These are phyloP conservation scores for Rhynchotus rufescens DNA, from an alignment of 2,797 vertebrate species.

Conservation along the genomic window DNA sequence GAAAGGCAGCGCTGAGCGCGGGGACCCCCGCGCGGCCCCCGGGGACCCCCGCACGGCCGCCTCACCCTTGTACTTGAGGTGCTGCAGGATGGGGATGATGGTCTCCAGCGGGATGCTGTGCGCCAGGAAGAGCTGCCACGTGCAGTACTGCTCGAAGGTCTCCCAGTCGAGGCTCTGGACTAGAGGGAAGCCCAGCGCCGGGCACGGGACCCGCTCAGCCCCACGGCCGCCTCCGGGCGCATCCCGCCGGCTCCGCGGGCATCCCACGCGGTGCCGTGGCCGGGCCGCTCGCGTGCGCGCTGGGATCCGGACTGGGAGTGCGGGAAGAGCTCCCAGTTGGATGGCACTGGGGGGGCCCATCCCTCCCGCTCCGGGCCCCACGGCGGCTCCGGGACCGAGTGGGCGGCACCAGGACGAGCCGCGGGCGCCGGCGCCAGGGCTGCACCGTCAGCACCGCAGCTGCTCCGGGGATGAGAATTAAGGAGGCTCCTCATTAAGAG, in stretches of 20 bases:
- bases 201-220: not conserved
- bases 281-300: accelerated
- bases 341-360: too few species aligned
- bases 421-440: not conserved
- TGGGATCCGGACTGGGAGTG: not conserved
- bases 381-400: not conserved
- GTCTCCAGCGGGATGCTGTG: conserved; percentile 95
- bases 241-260: too few species aligned
- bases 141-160: conserved; percentile 97
- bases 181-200: conserved; percentile 14
- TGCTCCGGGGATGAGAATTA: not conserved
- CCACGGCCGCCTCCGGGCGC: not conserved
- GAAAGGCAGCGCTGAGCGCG: not conserved
- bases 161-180: conserved; percentile 98
- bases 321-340: not conserved
- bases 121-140: conserved; percentile 96
- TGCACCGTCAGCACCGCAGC: not conserved
- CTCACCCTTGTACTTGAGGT: conserved; percentile 96
- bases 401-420: not conserved
- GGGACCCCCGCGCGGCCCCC: too few species aligned
- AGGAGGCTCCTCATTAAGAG: not conserved
- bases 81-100: conserved; percentile 96
- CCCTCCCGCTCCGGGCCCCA: not conserved
- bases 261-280: not conserved
- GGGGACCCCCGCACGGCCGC: too few species aligned